Percentiles rank a stretch among this genome's conserved stretches.
These are phyloP conservation scores for Fulica atra DNA, from an alignment of 2,113 vertebrate species.

Conservation along the genomic window DNA sequence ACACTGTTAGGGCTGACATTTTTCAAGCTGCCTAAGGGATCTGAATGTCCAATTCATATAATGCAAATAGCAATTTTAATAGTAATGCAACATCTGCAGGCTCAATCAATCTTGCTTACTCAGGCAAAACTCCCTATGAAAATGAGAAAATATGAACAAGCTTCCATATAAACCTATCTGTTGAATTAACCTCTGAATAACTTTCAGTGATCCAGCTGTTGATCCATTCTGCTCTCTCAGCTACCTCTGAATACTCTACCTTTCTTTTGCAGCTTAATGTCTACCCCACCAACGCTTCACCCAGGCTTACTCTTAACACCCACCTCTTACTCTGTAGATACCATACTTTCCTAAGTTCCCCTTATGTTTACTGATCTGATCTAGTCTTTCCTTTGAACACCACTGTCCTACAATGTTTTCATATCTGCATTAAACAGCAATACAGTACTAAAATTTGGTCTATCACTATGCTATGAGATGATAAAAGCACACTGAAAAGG, in stretches of 20 bases:
- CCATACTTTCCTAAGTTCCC: background rate
- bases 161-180: background rate
- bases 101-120: background rate
- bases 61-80: background rate
- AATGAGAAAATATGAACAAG: background rate
- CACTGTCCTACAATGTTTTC: background rate
- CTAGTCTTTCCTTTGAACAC: background rate
- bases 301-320: background rate
- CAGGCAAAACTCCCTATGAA: background rate
- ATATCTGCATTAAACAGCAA: background rate
- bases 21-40: background rate
- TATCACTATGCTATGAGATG: background rate
- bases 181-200: background rate
- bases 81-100: background rate
- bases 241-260: background rate
- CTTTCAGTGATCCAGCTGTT: background rate
- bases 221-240: background rate
- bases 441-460: too few relatives aligned
- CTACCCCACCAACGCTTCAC: background rate
- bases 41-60: background rate
- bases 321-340: background rate
- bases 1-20: background rate
- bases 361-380: background rate
- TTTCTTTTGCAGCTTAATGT: background rate
- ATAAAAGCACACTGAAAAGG: background rate